A percentile compares a stretch with the other conserved stretches of the same genome.
These are phyloP conservation scores for Cheilosia soror DNA, from an alignment of 2,888 invertebrate species.

Conservation along the genomic window DNA sequence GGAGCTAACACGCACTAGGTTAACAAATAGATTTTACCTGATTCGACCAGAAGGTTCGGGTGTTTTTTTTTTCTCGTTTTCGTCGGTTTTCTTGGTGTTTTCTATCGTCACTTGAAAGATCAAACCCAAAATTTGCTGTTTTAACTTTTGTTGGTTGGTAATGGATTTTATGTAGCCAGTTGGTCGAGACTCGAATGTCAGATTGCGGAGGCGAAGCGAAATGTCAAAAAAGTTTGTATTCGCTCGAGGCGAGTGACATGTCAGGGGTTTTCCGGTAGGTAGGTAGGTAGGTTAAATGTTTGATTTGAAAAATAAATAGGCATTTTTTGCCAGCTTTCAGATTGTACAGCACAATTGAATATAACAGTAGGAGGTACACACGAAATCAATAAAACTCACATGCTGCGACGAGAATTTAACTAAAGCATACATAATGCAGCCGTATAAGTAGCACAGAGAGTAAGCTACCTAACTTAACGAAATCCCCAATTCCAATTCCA, in stretches of 20 bases:
- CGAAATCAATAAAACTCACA: too few relatives aligned
- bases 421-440: too few relatives aligned
- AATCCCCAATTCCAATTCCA: too few relatives aligned
- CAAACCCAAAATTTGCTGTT: conserved; percentile 45
- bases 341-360: too few relatives aligned
- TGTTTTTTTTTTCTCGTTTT: conserved; percentile 36
- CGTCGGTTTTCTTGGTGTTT: conserved; percentile 40
- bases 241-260: neutral
- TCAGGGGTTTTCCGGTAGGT: neutral
- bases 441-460: too few relatives aligned
- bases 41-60: conserved; percentile 72
- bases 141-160: conserved; percentile 47
- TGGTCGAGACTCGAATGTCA: conserved; percentile 65
- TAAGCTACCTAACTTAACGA: too few relatives aligned
- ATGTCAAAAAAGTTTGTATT: conserved; percentile 32
- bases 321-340: too few relatives aligned
- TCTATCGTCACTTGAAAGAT: conserved; percentile 55
- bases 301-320: too few relatives aligned
- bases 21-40: conserved; percentile 71
- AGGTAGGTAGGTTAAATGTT: too few relatives aligned
- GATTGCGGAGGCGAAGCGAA: conserved; percentile 33
- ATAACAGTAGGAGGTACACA: too few relatives aligned
- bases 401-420: too few relatives aligned
- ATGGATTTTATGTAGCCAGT: conserved; percentile 34
- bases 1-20: conserved; percentile 36